Evolutionary conservation across 2,113 vertebrate species (phyloP), one percentile per base, ranked within the genome.

Genomic region (Aspidoscelis tigris): DNA sequence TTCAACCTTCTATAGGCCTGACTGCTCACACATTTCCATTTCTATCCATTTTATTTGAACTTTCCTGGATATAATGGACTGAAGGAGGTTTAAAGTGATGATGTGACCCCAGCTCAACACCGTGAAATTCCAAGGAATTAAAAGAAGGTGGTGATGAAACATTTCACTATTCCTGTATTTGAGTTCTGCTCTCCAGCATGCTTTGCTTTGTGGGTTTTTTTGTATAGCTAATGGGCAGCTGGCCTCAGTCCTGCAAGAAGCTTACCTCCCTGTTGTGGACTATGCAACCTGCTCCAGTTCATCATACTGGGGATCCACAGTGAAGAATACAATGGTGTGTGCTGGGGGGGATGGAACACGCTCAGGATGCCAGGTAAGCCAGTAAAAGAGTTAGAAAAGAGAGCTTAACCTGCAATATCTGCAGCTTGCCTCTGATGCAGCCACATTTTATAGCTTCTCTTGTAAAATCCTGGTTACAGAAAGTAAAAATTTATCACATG

Each of bases 251-350:
- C 96, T 99, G 92, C 97, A 97, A 92, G 95, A 98, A 94, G 98
- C 97, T 0, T 96, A 89, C 88, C 95, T 99, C 89, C 97, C 97
- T 4, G 79, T 95, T 2, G 96, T 99, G 68, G 93, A 93, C 90
- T 66, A 97, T 74, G 76, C 75, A 21, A 97, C 69, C 91, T 99
- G 98, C 93, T 92, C 97, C 90, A 93, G 93, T 76, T 0, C 47
- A 0, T 90, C 92, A 64, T 99, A 97, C 95, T 99, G 98, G 98
- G 97, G 97, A 75, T 95, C 95, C 92, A 94, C 91, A 0, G 97
- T 98, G 68, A 98, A 96, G 95, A 83, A 0, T 84, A 94, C 94
- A 92, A 98, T 98, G 98, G 95, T 99, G 87, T 99, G 98, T 3
- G 97, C 96, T 0, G 98, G 97, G 1, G 98, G 97, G 0, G 95